Conservation (phyloP, 2,888 invertebrate genomes). For the Zootermopsis nevadensis region DNA sequence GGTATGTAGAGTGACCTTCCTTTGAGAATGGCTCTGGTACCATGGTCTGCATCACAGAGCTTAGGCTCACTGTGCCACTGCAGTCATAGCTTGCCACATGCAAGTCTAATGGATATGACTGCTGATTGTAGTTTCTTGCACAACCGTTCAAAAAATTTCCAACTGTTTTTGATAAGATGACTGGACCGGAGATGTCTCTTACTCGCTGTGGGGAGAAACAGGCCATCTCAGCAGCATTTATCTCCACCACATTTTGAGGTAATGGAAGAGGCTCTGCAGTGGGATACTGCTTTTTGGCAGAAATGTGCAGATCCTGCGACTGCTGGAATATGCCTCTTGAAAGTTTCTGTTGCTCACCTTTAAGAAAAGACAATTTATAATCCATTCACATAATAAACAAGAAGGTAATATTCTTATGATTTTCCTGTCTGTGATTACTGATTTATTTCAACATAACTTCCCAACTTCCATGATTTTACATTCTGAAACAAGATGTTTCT, state of each 20-base stretch:
- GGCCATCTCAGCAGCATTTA: slow-evolving; percentile 73
- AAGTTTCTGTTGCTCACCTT: background rate
- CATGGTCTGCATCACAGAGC: slow-evolving; percentile 79
- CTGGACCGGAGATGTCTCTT: slow-evolving; percentile 73
- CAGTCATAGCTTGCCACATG: slow-evolving; percentile 77
- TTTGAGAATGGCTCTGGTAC: slow-evolving; percentile 73
- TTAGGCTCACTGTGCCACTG: slow-evolving; percentile 73
- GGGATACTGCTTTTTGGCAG: slow-evolving; percentile 67
- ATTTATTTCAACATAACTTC: too few relatives aligned
- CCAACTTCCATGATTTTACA: too few relatives aligned
- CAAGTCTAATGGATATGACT: slow-evolving; percentile 62
- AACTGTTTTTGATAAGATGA: slow-evolving; percentile 65
- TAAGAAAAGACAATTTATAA: background rate
- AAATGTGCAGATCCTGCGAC: slow-evolving; percentile 61
- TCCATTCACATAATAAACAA: too few relatives aligned
- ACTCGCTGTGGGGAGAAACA: slow-evolving; percentile 74
- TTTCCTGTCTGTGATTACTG: too few relatives aligned
- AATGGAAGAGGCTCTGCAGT: slow-evolving; percentile 68
- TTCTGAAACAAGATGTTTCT: too few relatives aligned
- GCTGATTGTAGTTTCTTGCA: slow-evolving; percentile 29
- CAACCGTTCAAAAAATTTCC: slow-evolving; percentile 41
- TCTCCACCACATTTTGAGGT: slow-evolving; percentile 72
- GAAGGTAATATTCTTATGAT: too few relatives aligned
- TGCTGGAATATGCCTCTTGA: background rate
- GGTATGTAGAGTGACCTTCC: slow-evolving; percentile 66